Base-by-base conservation (phyloP, 2,888 invertebrate species). In the Melanostoma scalare region DNA sequence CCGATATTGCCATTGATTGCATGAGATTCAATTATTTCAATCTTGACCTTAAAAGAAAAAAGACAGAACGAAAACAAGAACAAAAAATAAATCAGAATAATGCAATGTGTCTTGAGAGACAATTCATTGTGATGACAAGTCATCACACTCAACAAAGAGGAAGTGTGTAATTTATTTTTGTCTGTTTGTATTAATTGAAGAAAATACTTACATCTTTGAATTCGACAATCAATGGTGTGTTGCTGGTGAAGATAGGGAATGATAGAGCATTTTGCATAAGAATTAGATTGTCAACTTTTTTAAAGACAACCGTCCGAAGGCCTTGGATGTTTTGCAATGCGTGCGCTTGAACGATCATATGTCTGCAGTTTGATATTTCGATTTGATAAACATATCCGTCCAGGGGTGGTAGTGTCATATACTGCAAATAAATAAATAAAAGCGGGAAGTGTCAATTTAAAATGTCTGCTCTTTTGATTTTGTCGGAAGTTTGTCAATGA, bases 1-100 rank as follows among this genome's bases (percentile, higher is more conserved):
- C 94, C 94, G 79, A 96, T 93, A 84, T 94, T 93, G 3, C 96
- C 96, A 88, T 94, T 94, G 87, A 96, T 94, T 40, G 95, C 93
- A 86, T 94, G 92, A 40, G 94, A 93, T 20, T 93, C 91, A 85
- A 94, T 93, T 86, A 93, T 91, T 86, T 92, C 91, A 52, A 94
- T 89, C 55, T 93, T 93, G 84, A 92, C 92, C 87, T 87, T 69
- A 33, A 80, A 80, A 31, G 10, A 48, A 56, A 20, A 8, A 75
- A n/a, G n/a, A n/a, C n/a, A n/a, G n/a, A n/a, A n/a, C n/a, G n/a
- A n/a, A 67, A 35, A 56, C 20, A 55, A 61, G 50, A 65, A 68
- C 20, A 65, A 1, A 46, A 52, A 33, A 48, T 46, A 38, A 35
- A 44, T 20, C 30, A 38, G 9, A 67, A 40, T 56, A 6, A 20